These are phyloP conservation scores for Corydoras maculifer DNA, from an alignment of 2,113 vertebrate genomes.

Conservation along the genomic window DNA sequence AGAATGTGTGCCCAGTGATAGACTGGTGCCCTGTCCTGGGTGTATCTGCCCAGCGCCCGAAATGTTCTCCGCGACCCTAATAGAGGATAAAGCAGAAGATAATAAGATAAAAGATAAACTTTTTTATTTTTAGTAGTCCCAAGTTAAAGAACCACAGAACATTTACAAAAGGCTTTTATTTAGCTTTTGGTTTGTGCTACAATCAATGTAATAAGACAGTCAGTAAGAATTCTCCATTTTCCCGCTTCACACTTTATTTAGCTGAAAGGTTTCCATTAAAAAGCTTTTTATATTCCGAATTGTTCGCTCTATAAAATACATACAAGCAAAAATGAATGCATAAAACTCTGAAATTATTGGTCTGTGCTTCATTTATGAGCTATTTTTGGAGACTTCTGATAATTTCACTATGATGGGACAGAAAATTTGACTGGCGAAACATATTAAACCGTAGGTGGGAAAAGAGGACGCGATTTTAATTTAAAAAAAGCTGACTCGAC, in stretches of 20 bases:
- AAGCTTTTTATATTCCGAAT: constrained; percentile 17
- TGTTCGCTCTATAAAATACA: constrained; percentile 30
- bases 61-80: no score
- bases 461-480: no score
- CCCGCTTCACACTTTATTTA: neutral
- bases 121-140: constrained; percentile 1
- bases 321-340: constrained; percentile 32
- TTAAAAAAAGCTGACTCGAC: no score
- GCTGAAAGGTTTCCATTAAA: neutral
- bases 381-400: no score
- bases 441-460: no score
- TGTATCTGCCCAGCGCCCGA: no score
- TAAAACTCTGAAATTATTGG: constrained; percentile 31
- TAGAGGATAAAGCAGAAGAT: no score
- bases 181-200: constrained; percentile 7
- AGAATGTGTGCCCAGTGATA: no score
- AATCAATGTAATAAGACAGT: neutral
- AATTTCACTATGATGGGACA: no score
- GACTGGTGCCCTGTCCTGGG: no score
- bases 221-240: neutral
- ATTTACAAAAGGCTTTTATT: constrained; percentile 19
- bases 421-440: no score
- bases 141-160: neutral
- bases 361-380: no score
- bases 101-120: neutral